Conservation (phyloP, 2,797 vertebrate species). For the Chromobotia macracanthus region DNA sequence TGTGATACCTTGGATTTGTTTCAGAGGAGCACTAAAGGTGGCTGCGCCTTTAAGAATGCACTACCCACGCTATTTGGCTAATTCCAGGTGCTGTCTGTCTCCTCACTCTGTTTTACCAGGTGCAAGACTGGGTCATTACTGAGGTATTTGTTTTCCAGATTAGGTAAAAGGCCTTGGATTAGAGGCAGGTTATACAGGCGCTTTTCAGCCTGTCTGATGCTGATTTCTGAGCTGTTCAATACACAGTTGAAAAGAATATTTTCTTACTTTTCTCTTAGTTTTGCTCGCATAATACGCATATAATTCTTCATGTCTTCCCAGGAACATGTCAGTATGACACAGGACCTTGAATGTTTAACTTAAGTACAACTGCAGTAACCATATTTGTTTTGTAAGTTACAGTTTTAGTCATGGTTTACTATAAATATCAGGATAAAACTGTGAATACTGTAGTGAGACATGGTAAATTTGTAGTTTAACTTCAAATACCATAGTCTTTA, state of each 20-base stretch:
- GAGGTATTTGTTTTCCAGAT: slow-evolving; percentile 82
- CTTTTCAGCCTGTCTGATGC: slow-evolving; percentile 62
- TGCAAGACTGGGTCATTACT: slow-evolving; percentile 76
- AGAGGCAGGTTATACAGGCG: slow-evolving; percentile 69
- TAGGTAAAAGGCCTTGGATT: slow-evolving; percentile 73
- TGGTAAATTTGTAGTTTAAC: background rate
- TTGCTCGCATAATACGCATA: slow-evolving; percentile 56
- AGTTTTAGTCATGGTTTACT: background rate
- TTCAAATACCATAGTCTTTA: background rate
- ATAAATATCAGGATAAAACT: background rate
- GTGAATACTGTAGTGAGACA: background rate
- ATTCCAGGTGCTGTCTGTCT: slow-evolving; percentile 74
- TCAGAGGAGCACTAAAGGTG: slow-evolving; percentile 44
- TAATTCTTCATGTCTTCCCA: slow-evolving; percentile 44
- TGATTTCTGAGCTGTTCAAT: slow-evolving; percentile 55
- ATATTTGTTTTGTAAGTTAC: too few relatives aligned
- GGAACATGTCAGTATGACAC: slow-evolving; percentile 1
- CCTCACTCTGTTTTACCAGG: slow-evolving; percentile 78
- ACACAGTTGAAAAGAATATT: slow-evolving; percentile 45
- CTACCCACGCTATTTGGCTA: slow-evolving; percentile 72
- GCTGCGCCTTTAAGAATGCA: slow-evolving; percentile 73
- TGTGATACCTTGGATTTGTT: slow-evolving; percentile 41
- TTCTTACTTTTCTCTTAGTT: too few relatives aligned
- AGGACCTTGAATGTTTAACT: background rate
- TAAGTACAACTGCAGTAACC: too few relatives aligned